Evolutionary conservation across 1,140 invertebrate species (phyloP).

Genomic region (Drosophila baimaii): DNA sequence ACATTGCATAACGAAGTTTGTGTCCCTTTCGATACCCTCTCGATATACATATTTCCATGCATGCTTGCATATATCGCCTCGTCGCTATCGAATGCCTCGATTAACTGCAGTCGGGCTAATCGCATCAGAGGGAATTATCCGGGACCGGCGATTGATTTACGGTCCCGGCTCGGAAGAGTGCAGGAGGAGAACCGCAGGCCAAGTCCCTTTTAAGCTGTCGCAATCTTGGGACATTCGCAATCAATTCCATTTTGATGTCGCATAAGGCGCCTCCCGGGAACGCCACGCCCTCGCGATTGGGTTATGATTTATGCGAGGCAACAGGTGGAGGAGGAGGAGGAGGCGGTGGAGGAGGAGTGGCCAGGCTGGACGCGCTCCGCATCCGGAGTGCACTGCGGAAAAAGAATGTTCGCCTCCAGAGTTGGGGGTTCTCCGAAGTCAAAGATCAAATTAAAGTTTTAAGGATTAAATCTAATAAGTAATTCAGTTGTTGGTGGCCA

Average conservation of each 20-base stretch:
- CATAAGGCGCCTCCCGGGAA: not conserved
- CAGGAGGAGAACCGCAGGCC: not conserved
- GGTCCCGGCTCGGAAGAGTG: not conserved
- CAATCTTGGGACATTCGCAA: constrained; percentile 46
- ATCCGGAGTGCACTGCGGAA: not conserved
- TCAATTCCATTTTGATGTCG: constrained; percentile 33
- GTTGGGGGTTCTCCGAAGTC: no score
- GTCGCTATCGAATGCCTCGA: not conserved
- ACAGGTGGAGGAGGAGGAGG: constrained; percentile 27
- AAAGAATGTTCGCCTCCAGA: not conserved
- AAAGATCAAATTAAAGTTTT: no score
- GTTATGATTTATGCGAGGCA: constrained; percentile 65
- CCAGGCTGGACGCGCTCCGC: constrained; percentile 22
- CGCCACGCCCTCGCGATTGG: constrained; percentile 40
- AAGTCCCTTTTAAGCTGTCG: constrained; percentile 32
- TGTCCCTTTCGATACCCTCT: not conserved
- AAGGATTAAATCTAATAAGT: not conserved
- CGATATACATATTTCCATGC: no score
- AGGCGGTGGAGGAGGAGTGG: not conserved
- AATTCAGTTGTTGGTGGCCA: no score
- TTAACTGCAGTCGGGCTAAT: constrained; percentile 35
- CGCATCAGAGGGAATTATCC: constrained; percentile 51
- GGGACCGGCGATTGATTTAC: constrained; percentile 40
- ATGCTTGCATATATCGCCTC: not conserved
- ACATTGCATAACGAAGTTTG: not conserved